These are phyloP conservation scores for Tridacna crocea DNA, from an alignment of 2,888 invertebrate species.

Conservation along the genomic window DNA sequence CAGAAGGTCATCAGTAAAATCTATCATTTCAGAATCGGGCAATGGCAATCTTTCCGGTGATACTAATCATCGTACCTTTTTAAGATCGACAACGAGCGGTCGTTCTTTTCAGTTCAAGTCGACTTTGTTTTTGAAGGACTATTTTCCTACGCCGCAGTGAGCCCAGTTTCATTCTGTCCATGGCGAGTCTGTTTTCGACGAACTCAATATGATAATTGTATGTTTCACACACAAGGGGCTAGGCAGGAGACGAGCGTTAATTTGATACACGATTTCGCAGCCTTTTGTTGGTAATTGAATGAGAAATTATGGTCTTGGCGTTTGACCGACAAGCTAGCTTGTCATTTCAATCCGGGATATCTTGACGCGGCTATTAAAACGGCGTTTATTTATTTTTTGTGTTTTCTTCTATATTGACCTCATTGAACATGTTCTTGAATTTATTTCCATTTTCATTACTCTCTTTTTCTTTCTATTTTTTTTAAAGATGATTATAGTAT, in stretches of 20 bases:
- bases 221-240: constrained; percentile 24
- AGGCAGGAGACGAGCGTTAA: constrained; percentile 29
- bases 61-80: background rate
- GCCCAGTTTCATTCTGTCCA: background rate
- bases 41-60: background rate
- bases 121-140: background rate
- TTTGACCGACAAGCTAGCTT: constrained; percentile 15
- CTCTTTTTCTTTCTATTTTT: no score
- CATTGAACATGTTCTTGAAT: no score
- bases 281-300: constrained; percentile 51
- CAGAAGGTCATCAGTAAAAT: no score
- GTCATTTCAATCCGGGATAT: constrained; percentile 11
- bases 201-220: constrained; percentile 46
- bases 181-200: constrained; percentile 36
- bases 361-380: constrained; percentile 19
- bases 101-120: background rate
- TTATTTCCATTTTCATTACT: no score
- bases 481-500: no score
- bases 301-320: constrained; percentile 44
- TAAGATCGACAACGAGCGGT: background rate
- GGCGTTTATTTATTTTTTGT: no score
- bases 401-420: no score
- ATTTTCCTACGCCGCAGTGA: background rate
- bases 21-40: background rate
- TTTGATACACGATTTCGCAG: constrained; percentile 43